A percentile compares a stretch with the other conserved stretches of the same genome.
Conservation (phyloP, 2,113 vertebrate species). For the Prinia subflava region DNA sequence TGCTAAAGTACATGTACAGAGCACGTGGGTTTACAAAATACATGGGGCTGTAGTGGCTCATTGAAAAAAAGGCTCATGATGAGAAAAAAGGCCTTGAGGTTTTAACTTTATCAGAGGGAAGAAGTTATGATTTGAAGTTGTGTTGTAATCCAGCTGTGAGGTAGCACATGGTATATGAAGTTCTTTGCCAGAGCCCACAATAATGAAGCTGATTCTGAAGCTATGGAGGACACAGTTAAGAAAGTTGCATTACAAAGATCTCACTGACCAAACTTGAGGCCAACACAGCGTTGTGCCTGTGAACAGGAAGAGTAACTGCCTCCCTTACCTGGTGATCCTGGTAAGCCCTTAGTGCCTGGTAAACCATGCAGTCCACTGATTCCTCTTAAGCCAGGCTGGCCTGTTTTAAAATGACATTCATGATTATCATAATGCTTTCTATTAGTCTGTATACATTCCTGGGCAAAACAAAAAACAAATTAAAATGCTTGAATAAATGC, state of each 20-base stretch:
- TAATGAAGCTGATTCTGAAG: not conserved
- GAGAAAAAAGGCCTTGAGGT: not conserved
- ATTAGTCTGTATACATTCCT: not conserved
- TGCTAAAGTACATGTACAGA: not conserved
- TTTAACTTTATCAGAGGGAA: not conserved
- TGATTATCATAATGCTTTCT: not conserved
- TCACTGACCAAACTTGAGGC: not conserved
- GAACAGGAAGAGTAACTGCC: not conserved
- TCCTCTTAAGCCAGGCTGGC: constrained; percentile 82
- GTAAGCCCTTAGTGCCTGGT: constrained; percentile 80
- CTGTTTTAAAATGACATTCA: constrained; percentile 66
- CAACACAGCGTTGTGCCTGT: not conserved
- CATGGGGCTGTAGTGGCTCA: not conserved
- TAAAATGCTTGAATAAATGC: not conserved
- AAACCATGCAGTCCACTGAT: constrained; percentile 81
- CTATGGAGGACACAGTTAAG: not conserved
- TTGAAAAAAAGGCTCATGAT: not conserved
- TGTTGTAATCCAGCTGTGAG: not conserved
- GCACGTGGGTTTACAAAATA: not conserved
- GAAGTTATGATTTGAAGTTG: not conserved
- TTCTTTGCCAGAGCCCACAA: not conserved
- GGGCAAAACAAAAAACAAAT: not conserved
- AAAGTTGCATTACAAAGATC: not conserved
- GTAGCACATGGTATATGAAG: not conserved
- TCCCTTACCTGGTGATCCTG: constrained; percentile 82